Percentiles rank a stretch among this genome's conserved stretches.
Evolutionary conservation across 2,113 vertebrate species (phyloP).

Genomic region (Lasiurus cinereus): DNA sequence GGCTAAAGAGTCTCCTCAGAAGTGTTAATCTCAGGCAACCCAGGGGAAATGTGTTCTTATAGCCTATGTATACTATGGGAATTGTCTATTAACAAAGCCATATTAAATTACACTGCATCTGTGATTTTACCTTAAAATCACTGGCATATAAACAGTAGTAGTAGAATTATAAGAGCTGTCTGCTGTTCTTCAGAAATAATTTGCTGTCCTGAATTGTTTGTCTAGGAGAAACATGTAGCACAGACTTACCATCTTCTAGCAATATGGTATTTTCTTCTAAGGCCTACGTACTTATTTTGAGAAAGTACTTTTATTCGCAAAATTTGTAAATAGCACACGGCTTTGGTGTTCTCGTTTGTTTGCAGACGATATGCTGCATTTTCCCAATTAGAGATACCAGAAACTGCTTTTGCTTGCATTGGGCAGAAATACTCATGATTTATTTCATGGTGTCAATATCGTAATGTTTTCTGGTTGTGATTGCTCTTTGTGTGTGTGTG

Average conservation of each 20-base stretch:
- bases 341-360: not conserved
- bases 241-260: not conserved
- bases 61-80: not conserved
- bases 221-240: not conserved
- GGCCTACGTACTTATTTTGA: not conserved
- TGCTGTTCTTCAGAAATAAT: conserved; percentile 62
- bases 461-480: not conserved
- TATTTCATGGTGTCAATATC: not conserved
- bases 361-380: not conserved
- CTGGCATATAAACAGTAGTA: conserved; percentile 27
- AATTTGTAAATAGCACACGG: not conserved
- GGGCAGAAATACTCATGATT: not conserved
- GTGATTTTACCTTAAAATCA: conserved; percentile 58
- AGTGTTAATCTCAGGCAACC: not conserved
- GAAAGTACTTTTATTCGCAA: not conserved
- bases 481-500: not conserved
- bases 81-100: not conserved
- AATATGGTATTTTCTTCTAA: not conserved
- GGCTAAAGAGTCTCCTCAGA: conserved; percentile 7
- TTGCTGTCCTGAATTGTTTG: conserved; percentile 35
- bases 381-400: not conserved
- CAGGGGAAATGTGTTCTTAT: not conserved
- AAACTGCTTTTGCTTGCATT: not conserved
- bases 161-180: conserved; percentile 36
- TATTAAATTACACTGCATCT: conserved; percentile 51